These are phyloP conservation scores for Apis mellifera DNA, from an alignment of 1,140 invertebrate genomes.

Conservation along the genomic window DNA sequence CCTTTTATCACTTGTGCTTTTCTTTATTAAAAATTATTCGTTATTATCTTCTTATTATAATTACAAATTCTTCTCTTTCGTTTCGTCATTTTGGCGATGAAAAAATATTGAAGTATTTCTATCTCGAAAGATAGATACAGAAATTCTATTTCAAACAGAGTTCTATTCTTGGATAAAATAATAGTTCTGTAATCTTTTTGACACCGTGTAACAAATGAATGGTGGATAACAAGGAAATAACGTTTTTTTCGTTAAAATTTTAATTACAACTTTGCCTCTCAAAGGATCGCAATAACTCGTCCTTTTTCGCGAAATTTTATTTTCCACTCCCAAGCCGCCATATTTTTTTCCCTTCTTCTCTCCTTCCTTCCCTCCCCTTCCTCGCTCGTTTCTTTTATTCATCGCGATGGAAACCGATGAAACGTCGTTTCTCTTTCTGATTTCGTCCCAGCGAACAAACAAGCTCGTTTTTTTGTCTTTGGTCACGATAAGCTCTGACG, in stretches of 20 bases:
- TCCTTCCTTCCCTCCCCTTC: not conserved
- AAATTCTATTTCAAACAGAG: not conserved
- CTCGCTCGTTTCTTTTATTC: not conserved
- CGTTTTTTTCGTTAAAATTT: not conserved
- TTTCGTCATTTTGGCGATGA: too few relatives aligned
- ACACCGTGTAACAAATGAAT: not conserved
- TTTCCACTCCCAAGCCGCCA: not conserved
- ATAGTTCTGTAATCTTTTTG: not conserved
- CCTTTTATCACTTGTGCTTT: too few relatives aligned
- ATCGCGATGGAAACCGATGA: not conserved
- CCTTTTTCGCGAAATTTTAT: not conserved
- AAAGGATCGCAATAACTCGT: not conserved
- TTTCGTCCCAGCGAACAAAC: conserved; percentile 20
- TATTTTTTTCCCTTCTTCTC: not conserved
- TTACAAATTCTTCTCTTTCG: too few relatives aligned
- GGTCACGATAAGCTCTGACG: conserved; percentile 19
- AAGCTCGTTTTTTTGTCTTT: conserved; percentile 31
- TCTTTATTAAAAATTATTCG: too few relatives aligned
- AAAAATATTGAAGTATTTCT: too few relatives aligned
- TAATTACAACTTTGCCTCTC: not conserved
- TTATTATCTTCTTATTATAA: too few relatives aligned
- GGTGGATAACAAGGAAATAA: not conserved
- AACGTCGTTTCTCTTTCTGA: conserved; percentile 22
- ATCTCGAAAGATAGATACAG: not conserved
- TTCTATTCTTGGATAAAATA: not conserved